phyloP scores from a whole-genome alignment of 2,113 vertebrate species.

The Malurus elegans region DNA sequence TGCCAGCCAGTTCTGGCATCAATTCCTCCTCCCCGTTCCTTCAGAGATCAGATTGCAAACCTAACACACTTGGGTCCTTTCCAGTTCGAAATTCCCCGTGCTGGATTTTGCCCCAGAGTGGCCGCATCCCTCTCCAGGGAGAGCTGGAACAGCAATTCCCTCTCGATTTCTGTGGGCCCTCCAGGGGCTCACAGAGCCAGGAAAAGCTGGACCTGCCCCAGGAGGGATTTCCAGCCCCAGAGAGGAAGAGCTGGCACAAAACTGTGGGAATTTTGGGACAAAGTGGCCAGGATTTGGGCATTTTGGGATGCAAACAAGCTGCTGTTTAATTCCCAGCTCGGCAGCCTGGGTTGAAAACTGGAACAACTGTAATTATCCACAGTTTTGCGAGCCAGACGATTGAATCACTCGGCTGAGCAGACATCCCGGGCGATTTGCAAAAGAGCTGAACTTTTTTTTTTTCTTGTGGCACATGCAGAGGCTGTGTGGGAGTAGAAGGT shows the following conservation, averaged over 20 bases:
- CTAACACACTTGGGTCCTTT: conserved; percentile 26
- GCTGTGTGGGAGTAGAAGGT: background rate
- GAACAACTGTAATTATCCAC: background rate
- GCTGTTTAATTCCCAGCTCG: conserved; percentile 30
- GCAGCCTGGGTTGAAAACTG: conserved; percentile 37
- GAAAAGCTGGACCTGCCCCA: background rate
- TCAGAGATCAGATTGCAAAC: conserved; percentile 25
- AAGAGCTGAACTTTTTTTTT: background rate
- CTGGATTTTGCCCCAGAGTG: background rate
- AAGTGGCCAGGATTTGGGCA: background rate
- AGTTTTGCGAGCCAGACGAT: conserved; percentile 4
- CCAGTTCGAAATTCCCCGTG: conserved; percentile 29
- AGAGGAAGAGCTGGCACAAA: background rate
- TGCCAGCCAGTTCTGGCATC: conserved; percentile 45
- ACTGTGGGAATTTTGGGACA: background rate
- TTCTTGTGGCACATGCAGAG: background rate
- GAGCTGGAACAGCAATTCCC: background rate
- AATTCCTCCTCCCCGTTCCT: conserved; percentile 10
- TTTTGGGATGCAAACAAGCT: background rate
- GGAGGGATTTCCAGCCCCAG: background rate
- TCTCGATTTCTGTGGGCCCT: background rate
- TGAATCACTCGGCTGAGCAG: conserved; percentile 19
- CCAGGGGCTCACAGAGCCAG: background rate
- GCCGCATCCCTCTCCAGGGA: background rate
- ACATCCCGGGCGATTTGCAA: background rate